A percentile compares a stretch with the other conserved stretches of the same genome.
These are phyloP conservation scores for Australoheros facetus DNA, from an alignment of 2,797 vertebrate genomes.

Conservation along the genomic window DNA sequence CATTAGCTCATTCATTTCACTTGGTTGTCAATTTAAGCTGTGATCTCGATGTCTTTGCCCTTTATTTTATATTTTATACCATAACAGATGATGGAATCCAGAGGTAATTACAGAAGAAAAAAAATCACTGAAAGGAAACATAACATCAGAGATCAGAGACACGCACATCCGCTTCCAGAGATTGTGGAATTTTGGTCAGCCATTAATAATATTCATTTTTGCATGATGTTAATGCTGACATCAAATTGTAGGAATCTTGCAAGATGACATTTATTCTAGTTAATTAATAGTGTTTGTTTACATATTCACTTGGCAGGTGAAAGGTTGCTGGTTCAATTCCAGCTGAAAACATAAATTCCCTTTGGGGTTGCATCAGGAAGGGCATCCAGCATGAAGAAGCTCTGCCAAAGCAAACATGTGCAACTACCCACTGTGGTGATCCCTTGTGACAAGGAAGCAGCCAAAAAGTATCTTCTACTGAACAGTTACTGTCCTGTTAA, in stretches of 20 bases:
- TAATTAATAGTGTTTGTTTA: background rate
- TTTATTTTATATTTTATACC: slow-evolving; percentile 44
- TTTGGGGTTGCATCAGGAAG: background rate
- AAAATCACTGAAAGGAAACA: background rate
- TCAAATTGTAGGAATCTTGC: background rate
- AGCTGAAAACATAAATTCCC: background rate
- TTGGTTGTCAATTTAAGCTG: slow-evolving; percentile 61
- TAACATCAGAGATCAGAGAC: slow-evolving; percentile 5
- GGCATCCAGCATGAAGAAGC: no score
- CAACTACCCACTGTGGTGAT: no score
- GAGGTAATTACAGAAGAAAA: slow-evolving; percentile 13
- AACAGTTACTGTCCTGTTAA: background rate
- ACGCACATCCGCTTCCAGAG: background rate
- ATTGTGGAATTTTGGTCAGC: background rate
- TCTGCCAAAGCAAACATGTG: no score
- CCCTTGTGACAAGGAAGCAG: no score
- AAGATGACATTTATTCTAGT: background rate
- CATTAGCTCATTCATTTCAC: slow-evolving; percentile 57
- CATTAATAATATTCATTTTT: background rate
- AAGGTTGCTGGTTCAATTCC: background rate
- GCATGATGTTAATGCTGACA: background rate
- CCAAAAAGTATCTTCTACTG: background rate
- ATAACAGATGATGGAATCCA: slow-evolving; percentile 38
- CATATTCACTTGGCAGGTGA: background rate
- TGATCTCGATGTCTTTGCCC: slow-evolving; percentile 56